Evolutionary conservation across 2,797 vertebrate genomes (phyloP).

Genomic region (Cyprinodon diabolis): DNA sequence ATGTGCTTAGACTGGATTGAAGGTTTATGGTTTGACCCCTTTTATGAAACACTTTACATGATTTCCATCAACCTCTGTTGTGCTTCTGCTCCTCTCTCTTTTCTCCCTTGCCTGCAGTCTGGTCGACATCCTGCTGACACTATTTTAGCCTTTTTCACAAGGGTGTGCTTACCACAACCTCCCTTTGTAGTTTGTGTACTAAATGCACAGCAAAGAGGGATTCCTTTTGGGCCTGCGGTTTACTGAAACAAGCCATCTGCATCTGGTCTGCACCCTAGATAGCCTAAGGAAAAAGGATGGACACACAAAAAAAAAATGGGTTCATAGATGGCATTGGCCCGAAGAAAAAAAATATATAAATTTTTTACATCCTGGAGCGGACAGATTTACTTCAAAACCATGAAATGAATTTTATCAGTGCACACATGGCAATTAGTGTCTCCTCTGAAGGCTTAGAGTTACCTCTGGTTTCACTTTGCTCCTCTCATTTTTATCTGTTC

Average conservation of each 20-base stretch:
- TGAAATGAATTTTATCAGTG: conserved; percentile 51
- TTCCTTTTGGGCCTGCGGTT: conserved; percentile 76
- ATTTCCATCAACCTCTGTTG: conserved; percentile 3
- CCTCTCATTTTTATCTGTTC: conserved; percentile 7
- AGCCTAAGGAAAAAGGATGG: conserved; percentile 65
- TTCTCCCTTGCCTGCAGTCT: conserved; percentile 58
- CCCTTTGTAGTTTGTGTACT: conserved; percentile 83
- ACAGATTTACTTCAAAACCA: conserved; percentile 43
- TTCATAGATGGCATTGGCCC: conserved; percentile 57
- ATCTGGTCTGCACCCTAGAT: conserved; percentile 66
- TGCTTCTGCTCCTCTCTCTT: conserved; percentile 36
- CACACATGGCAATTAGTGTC: conserved; percentile 46
- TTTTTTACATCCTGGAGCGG: conserved; percentile 51
- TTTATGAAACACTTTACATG: not conserved
- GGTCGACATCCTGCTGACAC: conserved; percentile 76
- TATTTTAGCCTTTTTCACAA: conserved; percentile 81
- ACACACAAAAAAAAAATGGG: conserved; percentile 61
- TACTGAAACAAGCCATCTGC: conserved; percentile 79
- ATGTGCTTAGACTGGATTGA: not conserved
- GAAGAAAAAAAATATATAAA: conserved; percentile 63
- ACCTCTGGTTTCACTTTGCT: conserved; percentile 16
- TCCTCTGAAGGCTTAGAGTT: conserved; percentile 19
- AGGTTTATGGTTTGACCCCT: not conserved
- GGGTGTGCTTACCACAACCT: conserved; percentile 76
- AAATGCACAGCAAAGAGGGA: conserved; percentile 75